Conservation (phyloP, 1,140 invertebrate species). For the Drosophila biarmipes region DNA sequence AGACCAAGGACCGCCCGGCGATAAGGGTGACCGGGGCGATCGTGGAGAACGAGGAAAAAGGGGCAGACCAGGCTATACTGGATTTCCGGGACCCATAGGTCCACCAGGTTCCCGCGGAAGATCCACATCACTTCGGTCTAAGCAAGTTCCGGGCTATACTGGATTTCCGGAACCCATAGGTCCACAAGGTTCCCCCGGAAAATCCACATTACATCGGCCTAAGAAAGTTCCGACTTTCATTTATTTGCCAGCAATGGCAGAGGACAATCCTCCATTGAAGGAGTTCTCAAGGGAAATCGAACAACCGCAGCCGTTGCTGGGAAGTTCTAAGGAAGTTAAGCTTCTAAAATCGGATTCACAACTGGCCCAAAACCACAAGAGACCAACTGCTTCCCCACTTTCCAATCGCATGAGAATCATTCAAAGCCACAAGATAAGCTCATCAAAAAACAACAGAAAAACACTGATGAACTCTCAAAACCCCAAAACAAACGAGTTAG, state of each 20-base stretch:
- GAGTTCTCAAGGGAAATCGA: no score
- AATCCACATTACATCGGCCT: background rate
- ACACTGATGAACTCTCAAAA: constrained; percentile 4
- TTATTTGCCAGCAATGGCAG: constrained; percentile 18
- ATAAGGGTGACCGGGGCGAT: constrained; percentile 33
- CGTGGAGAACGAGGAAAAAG: constrained; percentile 21
- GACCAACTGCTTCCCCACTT: constrained; percentile 6
- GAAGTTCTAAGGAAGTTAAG: constrained; percentile 4
- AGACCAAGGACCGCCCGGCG: constrained; percentile 12
- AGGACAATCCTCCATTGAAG: background rate
- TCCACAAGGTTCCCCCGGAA: constrained; percentile 7
- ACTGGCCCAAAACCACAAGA: constrained; percentile 24
- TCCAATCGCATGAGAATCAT: constrained; percentile 18
- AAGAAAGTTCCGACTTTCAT: constrained; percentile 1
- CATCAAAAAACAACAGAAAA: constrained; percentile 7
- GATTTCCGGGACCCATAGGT: constrained; percentile 24
- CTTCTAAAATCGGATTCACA: constrained; percentile 3
- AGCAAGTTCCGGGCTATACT: constrained; percentile 1
- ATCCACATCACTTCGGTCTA: background rate
- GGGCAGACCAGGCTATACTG: constrained; percentile 17
- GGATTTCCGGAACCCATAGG: constrained; percentile 31
- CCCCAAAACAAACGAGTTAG: constrained; percentile 5
- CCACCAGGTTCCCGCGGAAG: constrained; percentile 11
- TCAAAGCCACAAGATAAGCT: constrained; percentile 15
- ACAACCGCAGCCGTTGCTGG: constrained; percentile 3